These are phyloP conservation scores for Aculops lycopersici DNA, from an alignment of 1,140 invertebrate species.

Conservation along the genomic window DNA sequence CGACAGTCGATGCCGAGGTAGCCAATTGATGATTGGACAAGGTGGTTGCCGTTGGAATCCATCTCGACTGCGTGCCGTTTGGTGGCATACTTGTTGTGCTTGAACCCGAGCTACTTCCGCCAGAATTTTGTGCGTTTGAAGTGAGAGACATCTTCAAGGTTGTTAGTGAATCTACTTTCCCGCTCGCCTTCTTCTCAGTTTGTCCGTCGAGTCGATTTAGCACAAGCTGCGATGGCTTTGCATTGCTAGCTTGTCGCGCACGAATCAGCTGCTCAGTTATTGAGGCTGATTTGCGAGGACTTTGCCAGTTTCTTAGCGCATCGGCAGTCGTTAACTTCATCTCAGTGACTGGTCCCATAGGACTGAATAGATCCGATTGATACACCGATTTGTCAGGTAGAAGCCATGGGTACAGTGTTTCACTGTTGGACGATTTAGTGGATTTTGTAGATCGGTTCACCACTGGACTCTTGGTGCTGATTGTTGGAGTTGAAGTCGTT, in stretches of 20 bases:
- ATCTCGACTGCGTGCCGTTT: too few relatives aligned
- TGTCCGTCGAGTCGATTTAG: not conserved
- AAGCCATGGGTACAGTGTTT: not conserved
- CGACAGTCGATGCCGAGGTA: too few relatives aligned
- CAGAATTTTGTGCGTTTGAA: too few relatives aligned
- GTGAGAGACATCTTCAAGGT: not conserved
- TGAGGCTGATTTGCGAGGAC: not conserved
- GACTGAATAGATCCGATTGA: too few relatives aligned
- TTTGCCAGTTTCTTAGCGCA: not conserved
- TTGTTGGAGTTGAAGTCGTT: not conserved
- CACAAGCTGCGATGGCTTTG: not conserved
- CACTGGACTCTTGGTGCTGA: not conserved
- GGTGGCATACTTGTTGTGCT: too few relatives aligned
- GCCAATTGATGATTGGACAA: too few relatives aligned
- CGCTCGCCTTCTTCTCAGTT: not conserved
- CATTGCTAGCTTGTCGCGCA: not conserved
- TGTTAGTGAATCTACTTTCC: not conserved
- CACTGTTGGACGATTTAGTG: not conserved
- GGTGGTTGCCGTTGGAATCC: too few relatives aligned
- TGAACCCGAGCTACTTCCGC: too few relatives aligned
- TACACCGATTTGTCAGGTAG: too few relatives aligned
- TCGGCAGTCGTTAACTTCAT: not conserved
- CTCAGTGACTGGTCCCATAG: not conserved
- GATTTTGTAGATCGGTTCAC: not conserved
- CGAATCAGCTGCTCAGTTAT: not conserved